These are phyloP conservation scores for Meandrina meandrites DNA, from an alignment of 92 coral and sea anemone species.

Conservation along the genomic window DNA sequence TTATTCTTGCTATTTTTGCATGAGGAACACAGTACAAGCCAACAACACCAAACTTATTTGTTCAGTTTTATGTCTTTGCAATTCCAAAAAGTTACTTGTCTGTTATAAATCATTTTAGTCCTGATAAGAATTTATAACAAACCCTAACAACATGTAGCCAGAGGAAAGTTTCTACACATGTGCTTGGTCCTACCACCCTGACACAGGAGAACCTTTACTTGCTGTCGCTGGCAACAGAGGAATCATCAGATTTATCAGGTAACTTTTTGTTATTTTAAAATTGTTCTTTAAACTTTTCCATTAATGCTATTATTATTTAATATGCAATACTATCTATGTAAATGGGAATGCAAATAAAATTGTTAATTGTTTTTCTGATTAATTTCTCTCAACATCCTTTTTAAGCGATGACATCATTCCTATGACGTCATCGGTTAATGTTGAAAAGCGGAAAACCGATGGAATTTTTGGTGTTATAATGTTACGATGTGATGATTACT, in stretches of 20 bases:
- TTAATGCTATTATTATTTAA: not conserved
- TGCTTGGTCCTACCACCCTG: slow-evolving; percentile 91
- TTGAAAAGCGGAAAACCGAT: no score
- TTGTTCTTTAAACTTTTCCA: not conserved
- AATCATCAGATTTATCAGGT: slow-evolving; percentile 94
- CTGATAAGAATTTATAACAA: no score
- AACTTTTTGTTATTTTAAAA: not conserved
- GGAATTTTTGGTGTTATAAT: no score
- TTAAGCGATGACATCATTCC: no score
- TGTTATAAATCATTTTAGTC: no score
- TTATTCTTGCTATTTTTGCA: not conserved
- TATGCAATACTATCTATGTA: no score
- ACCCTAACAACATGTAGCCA: slow-evolving; percentile 58
- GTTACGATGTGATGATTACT: no score
- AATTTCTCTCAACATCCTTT: no score
- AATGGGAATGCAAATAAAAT: no score
- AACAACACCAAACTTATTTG: not conserved
- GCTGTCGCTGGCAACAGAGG: slow-evolving; percentile 94
- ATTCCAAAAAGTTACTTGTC: no score
- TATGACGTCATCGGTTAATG: no score
- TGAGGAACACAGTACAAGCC: not conserved
- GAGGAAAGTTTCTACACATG: slow-evolving; percentile 95
- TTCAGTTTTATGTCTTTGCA: not conserved
- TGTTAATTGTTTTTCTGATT: no score
- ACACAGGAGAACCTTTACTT: slow-evolving; percentile 91